A percentile compares a stretch with the other conserved stretches of the same genome.
Evolutionary conservation across 2,113 vertebrate genomes (phyloP).

Genomic region (Menura novaehollandiae): DNA sequence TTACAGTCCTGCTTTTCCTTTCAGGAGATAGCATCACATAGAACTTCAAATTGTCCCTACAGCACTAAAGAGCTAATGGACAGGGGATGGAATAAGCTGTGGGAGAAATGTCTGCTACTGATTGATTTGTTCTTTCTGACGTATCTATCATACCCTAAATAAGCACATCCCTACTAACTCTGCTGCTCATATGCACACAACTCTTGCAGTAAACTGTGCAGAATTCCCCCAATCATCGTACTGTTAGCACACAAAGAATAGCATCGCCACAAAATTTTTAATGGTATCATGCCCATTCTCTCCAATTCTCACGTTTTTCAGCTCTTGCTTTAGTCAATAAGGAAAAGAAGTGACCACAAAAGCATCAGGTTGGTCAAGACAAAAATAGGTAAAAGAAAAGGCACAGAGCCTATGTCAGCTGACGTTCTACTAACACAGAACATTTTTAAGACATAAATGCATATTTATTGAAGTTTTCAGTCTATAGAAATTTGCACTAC

Average conservation of each 20-base stretch:
- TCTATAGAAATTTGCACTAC: neutral
- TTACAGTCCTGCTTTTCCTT: neutral
- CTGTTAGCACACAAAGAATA: neutral
- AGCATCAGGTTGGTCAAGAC: neutral
- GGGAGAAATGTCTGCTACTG: neutral
- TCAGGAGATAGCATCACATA: neutral
- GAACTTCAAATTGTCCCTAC: neutral
- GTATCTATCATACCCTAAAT: neutral
- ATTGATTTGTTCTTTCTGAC: neutral
- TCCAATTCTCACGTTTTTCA: neutral
- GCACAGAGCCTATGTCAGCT: neutral
- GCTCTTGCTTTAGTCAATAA: neutral
- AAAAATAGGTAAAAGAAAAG: neutral
- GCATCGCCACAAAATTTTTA: neutral
- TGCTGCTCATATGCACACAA: neutral
- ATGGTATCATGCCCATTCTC: neutral
- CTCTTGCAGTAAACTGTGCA: neutral
- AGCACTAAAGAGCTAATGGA: neutral
- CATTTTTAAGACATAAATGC: neutral
- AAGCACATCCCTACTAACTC: neutral
- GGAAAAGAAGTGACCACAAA: neutral
- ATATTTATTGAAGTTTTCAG: neutral
- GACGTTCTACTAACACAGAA: neutral
- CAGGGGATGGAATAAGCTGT: neutral
- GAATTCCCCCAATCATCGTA: neutral